phyloP scores from a whole-genome alignment of 2,888 invertebrate genomes.

The Lasius platythorax region DNA sequence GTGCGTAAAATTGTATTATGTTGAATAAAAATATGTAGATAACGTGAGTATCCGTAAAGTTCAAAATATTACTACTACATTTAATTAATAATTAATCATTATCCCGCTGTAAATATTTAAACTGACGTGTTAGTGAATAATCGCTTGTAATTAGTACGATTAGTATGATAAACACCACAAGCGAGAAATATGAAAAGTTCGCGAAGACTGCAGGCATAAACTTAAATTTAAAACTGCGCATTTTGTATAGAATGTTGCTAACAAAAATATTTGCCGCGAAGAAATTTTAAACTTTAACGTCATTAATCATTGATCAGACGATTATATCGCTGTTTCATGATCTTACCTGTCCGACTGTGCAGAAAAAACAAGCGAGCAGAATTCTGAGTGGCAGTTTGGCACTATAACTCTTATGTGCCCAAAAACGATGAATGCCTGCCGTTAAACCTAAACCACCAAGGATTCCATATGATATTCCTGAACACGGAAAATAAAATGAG shows the following conservation, averaged over 20 bases:
- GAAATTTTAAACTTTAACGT: background rate
- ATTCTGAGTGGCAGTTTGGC: constrained; percentile 92
- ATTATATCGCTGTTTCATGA: constrained; percentile 30
- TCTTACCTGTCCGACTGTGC: constrained; percentile 94
- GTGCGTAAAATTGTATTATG: background rate
- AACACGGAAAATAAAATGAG: background rate
- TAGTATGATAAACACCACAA: no score
- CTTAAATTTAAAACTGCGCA: no score
- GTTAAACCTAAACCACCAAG: constrained; percentile 91
- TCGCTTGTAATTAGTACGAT: no score
- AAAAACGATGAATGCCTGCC: constrained; percentile 96
- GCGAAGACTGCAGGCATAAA: no score
- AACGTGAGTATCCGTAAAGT: background rate
- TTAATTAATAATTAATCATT: no score
- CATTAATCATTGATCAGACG: background rate
- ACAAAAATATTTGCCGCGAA: no score
- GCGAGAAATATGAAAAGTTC: no score
- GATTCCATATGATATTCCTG: constrained; percentile 76
- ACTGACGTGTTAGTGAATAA: no score
- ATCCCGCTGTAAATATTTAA: no score
- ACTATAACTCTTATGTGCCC: constrained; percentile 96
- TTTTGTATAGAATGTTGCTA: no score
- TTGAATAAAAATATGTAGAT: background rate
- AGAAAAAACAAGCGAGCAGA: constrained; percentile 93
- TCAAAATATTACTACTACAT: no score